Percentiles rank a stretch among this genome's conserved stretches.
These are phyloP conservation scores for Channa striata DNA, from an alignment of 2,797 vertebrate species.

Conservation along the genomic window DNA sequence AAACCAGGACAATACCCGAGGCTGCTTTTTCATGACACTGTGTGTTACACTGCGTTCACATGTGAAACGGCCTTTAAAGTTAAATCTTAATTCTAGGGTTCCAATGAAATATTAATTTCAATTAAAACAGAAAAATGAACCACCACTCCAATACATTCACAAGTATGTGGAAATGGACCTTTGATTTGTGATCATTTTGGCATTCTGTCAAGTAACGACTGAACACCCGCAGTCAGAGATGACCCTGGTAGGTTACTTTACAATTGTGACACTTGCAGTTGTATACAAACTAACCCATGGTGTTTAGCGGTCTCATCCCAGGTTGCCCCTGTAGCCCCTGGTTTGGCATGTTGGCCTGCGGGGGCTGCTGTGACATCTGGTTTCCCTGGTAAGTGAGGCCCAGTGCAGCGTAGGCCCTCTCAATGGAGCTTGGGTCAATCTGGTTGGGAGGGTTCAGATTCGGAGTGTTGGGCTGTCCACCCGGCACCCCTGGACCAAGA, in stretches of 20 bases:
- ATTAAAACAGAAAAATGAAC: too few species aligned
- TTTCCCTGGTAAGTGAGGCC: constrained; percentile 97
- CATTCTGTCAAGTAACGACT: not conserved
- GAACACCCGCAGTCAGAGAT: not conserved
- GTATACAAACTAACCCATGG: constrained; percentile 86
- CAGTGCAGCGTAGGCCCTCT: constrained; percentile 95
- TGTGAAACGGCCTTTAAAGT: too few species aligned
- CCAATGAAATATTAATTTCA: too few species aligned
- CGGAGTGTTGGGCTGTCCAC: constrained; percentile 89
- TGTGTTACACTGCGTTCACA: too few species aligned
- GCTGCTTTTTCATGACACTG: too few species aligned
- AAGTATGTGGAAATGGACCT: not conserved
- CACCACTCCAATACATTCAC: too few species aligned
- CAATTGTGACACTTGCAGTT: not conserved
- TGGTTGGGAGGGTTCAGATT: constrained; percentile 92
- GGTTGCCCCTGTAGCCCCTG: constrained; percentile 86
- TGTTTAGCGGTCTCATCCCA: constrained; percentile 88
- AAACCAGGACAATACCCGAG: too few species aligned
- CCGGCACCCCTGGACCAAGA: constrained; percentile 85
- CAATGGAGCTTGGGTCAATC: constrained; percentile 98
- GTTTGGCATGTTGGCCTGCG: constrained; percentile 87
- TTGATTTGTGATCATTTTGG: not conserved
- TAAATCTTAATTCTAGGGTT: too few species aligned
- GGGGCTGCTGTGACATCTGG: constrained; percentile 89
- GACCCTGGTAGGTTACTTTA: not conserved